Evolutionary conservation across 2,113 vertebrate species (phyloP).

Genomic region (Cyanoderma ruficeps): DNA sequence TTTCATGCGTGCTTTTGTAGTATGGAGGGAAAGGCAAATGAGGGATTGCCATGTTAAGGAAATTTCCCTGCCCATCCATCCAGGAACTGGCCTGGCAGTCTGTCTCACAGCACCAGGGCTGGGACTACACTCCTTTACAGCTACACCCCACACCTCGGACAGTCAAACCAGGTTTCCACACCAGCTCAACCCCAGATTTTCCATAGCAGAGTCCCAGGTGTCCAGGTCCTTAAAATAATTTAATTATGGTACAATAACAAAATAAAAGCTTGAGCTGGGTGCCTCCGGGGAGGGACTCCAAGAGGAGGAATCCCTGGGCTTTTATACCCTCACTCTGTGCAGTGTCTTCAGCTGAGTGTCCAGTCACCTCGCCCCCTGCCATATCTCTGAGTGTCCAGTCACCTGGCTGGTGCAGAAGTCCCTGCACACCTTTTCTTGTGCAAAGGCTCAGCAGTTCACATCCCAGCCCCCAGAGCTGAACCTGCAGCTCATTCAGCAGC

Average conservation of each 20-base stretch:
- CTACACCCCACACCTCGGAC: neutral
- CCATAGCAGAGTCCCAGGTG: fast-evolving
- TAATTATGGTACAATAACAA: neutral
- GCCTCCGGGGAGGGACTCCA: neutral
- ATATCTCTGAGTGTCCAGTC: too few relatives aligned
- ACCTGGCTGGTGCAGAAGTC: neutral
- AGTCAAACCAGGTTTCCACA: neutral
- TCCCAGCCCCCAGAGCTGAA: neutral
- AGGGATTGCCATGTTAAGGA: neutral
- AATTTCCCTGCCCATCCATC: neutral
- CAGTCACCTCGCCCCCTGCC: neutral
- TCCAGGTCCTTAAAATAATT: neutral
- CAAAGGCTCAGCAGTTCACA: neutral
- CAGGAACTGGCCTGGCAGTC: neutral
- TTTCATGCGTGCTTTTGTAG: neutral
- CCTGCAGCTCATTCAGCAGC: neutral
- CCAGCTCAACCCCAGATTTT: too few relatives aligned
- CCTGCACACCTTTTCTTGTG: neutral
- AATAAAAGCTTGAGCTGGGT: neutral
- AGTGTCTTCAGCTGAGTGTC: neutral
- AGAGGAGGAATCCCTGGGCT: neutral
- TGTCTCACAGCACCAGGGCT: neutral
- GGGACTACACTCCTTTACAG: neutral
- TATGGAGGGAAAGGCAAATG: neutral
- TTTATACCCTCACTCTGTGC: too few relatives aligned